Base-by-base conservation (phyloP, 2,797 vertebrate species). In the Graptemys geographica region DNA sequence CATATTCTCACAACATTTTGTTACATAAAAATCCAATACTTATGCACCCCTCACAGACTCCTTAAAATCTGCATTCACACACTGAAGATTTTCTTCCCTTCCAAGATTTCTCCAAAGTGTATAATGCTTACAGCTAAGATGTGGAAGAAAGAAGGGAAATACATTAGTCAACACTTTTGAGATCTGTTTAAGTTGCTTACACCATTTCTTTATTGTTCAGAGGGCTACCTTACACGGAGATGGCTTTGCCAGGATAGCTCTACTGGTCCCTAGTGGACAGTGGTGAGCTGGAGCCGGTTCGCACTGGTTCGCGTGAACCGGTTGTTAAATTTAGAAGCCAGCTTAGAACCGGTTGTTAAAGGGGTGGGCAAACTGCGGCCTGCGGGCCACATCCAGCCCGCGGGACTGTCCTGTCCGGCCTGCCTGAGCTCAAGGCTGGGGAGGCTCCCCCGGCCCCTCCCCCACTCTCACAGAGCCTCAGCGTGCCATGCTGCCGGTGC, bases 11-110 rank as follows among this genome's bases (percentile, higher is more conserved):
- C 23, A 69, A n/a, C 81, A 89, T 89, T 93, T 44, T 33, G 1
- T 84, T 87, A 89, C 47, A 65, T 89, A 87, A 31, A 90, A 80
- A 83, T 92, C 84, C 27, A 27, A 33, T 88, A 87, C 92, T 37
- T 78, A 80, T 0, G 81, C 90, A 85, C 79, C 78, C 25, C 79
- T 88, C 88, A 72, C 52, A 11, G 69, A 65, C 72, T 87, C 84
- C 79, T 89, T 89, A 87, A 96, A 93, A 90, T 53, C 86, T 81
- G 41, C 79, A 83, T 94, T 83, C 78, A 86, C 49, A 76, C 80
- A 51, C 86, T 94, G 65, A 91, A 87, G 96, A 94, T 94, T 93
- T 86, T 90, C 83, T 51, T 95, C 80, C 86, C 80, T 56, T 41
- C 84, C 85, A 87, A 87, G 74, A 86, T 94, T 90, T 87, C 90